Evolutionary conservation across 2,888 invertebrate species (phyloP).

Genomic region (Epirrhoe alternata): DNA sequence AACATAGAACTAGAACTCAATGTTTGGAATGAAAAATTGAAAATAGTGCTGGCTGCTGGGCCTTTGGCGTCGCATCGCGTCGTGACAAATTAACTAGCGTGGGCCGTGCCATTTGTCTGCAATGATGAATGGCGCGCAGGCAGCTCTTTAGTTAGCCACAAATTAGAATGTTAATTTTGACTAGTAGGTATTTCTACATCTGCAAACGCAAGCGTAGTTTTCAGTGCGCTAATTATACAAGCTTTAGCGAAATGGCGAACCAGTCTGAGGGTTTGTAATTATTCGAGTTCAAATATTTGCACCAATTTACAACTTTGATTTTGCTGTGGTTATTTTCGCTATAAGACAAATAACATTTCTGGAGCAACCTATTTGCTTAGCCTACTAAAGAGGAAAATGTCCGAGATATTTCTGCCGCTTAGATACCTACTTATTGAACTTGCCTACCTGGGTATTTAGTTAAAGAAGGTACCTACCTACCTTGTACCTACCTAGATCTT

Average conservation of each 20-base stretch:
- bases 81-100: constrained; percentile 36
- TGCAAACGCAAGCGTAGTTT: constrained; percentile 17
- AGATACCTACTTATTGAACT: too few species aligned
- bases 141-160: constrained; percentile 28
- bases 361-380: not conserved
- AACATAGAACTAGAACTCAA: too few species aligned
- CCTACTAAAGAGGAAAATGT: too few species aligned
- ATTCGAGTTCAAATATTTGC: constrained; percentile 8
- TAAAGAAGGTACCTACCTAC: too few species aligned
- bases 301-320: not conserved
- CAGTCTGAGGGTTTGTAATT: constrained; percentile 7
- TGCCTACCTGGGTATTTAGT: too few species aligned
- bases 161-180: constrained; percentile 37
- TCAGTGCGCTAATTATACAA: constrained; percentile 16
- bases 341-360: not conserved
- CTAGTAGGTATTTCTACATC: constrained; percentile 12
- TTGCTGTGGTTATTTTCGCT: not conserved
- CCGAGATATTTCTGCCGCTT: too few species aligned
- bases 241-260: constrained; percentile 12
- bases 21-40: not conserved
- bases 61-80: constrained; percentile 2
- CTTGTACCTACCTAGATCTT: too few species aligned
- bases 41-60: not conserved
- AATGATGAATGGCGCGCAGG: constrained; percentile 34
- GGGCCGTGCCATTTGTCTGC: constrained; percentile 32